These are phyloP conservation scores for Meleagris gallopavo DNA, from an alignment of 2,113 vertebrate genomes.

Conservation along the genomic window DNA sequence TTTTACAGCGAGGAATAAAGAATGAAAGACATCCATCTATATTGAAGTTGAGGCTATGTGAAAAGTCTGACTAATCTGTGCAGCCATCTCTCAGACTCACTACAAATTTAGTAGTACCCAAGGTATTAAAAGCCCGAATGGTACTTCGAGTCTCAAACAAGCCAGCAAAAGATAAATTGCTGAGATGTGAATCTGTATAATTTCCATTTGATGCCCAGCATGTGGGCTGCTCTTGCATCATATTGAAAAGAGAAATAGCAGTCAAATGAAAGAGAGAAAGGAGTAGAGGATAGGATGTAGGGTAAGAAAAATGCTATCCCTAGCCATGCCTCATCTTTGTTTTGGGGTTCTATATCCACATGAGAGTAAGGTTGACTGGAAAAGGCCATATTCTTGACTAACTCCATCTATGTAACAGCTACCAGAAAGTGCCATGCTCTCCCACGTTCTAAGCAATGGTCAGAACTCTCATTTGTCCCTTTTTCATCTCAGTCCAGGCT, in stretches of 20 bases:
- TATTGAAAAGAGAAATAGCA: constrained; percentile 1
- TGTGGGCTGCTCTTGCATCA: background rate
- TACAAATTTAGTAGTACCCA: constrained; percentile 27
- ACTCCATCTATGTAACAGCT: background rate
- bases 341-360: background rate
- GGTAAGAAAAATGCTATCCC: background rate
- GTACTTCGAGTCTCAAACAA: constrained; percentile 20
- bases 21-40: background rate
- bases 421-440: background rate
- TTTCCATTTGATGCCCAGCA: constrained; percentile 25
- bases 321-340: background rate
- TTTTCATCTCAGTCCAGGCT: background rate
- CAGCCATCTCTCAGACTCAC: constrained; percentile 9
- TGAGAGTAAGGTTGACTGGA: background rate
- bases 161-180: constrained; percentile 27
- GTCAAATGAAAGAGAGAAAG: background rate
- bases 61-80: constrained; percentile 6
- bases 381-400: background rate
- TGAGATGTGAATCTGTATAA: constrained; percentile 1
- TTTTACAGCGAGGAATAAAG: background rate
- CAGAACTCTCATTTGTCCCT: background rate
- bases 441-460: accelerated
- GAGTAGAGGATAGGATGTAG: background rate
- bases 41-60: background rate
- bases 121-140: constrained; percentile 30